phyloP scores from a whole-genome alignment of 2,113 vertebrate genomes.

The Caranx melampygus region DNA sequence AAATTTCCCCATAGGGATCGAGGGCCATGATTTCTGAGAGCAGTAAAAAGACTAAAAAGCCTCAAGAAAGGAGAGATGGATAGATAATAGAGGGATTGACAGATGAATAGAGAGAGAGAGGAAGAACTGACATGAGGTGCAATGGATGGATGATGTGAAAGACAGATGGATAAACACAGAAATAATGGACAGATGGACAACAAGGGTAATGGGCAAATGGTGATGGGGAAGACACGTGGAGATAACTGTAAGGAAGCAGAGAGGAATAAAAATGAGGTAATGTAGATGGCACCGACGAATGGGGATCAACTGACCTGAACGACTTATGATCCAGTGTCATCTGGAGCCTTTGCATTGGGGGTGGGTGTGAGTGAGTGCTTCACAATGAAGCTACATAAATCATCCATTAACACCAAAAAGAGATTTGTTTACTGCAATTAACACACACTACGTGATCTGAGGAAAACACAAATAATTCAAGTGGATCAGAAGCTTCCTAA shows the following conservation, averaged over 20 bases:
- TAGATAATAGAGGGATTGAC: conserved; percentile 66
- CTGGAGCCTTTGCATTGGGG: not conserved
- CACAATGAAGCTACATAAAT: not conserved
- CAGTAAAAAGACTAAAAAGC: conserved; percentile 79
- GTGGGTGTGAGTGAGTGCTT: not conserved
- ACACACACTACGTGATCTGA: no score
- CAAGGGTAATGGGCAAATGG: conserved; percentile 13
- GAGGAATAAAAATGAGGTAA: not conserved
- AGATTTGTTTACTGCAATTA: no score
- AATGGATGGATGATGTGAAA: conserved; percentile 41
- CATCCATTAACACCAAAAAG: no score
- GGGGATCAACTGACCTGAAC: not conserved
- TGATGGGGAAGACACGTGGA: not conserved
- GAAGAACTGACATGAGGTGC: conserved; percentile 34
- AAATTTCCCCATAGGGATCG: conserved; percentile 81
- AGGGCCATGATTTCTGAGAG: conserved; percentile 77
- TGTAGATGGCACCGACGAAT: not conserved
- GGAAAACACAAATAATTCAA: no score
- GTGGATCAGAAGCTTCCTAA: no score
- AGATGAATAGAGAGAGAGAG: conserved; percentile 63
- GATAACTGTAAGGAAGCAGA: not conserved
- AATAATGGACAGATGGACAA: conserved; percentile 51
- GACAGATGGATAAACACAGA: conserved; percentile 41
- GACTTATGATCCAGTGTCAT: not conserved
- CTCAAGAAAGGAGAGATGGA: conserved; percentile 72